Evolutionary conservation across 2,888 invertebrate genomes (phyloP), one percentile per base, ranked within the genome.

Genomic region (Philonicus albiceps): DNA sequence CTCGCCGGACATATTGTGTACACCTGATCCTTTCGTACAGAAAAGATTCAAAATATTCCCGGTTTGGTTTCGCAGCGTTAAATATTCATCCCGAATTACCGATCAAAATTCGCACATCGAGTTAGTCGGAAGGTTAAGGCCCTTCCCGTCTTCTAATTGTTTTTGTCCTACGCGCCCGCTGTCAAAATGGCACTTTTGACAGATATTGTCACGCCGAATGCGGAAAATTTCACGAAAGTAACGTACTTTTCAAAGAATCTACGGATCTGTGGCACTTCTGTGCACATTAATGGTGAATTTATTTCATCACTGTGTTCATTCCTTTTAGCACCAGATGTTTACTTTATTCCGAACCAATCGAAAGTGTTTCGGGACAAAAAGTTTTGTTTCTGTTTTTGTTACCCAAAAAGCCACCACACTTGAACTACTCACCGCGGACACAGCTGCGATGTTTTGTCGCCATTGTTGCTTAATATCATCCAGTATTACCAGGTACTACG

Each of bases 181-280:
- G 80, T 80, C 80, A 80, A 80, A 78, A 49, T n/a, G 6, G 53
- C 43, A 80, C 40, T 76, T 76, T n/a, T 80, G 80, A 80, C 80
- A 80, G 80, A n/a, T 80, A 19, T 64, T 64, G 64, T 64, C 64
- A 64, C 64, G 22, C 19, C 22, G 64, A 64, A 64, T 22, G 27
- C 27, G 22, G 8, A 80, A 53, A 34, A 55, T 80, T 30, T 7
- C 34, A 31, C 80, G 53, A n/a, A 7, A 1, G 4, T 31, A 34
- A 3, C 19, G 34, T 0, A 11, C 3, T 31, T 19, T 75, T 34
- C 0, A 16, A 4, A 2, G 2, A 19, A 16, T 8, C 34, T n/a
- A 19, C 5, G 49, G 49, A 6, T 6, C 7, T 22, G 22, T 27
- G 6, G 22, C 19, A 22, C 37, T 22, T 0, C 19, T n/a, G 22